Evolutionary conservation across 1,140 invertebrate genomes (phyloP).

Genomic region (Lerema accius): DNA sequence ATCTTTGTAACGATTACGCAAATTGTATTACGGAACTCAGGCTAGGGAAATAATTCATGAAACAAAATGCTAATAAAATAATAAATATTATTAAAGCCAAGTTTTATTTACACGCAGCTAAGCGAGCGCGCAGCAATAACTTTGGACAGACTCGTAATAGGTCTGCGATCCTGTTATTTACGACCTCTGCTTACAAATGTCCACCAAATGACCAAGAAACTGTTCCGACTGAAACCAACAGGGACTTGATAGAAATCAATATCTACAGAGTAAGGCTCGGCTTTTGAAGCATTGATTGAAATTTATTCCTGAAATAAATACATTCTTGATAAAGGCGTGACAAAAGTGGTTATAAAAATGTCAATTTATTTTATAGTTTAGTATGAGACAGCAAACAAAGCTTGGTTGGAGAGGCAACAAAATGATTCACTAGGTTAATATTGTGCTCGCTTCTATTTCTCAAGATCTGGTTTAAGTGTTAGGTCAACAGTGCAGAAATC

Average conservation of each 20-base stretch:
- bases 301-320: too few species aligned
- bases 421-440: conserved; percentile 18
- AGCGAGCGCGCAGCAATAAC: background rate
- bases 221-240: background rate
- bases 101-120: background rate
- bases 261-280: background rate
- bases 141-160: too few species aligned
- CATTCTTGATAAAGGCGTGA: background rate
- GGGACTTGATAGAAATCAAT: background rate
- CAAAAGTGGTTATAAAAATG: background rate
- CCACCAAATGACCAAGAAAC: background rate
- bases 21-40: too few species aligned
- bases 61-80: too few species aligned
- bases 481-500: conserved; percentile 30
- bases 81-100: too few species aligned
- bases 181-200: background rate
- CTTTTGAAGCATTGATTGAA: too few species aligned
- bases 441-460: conserved; percentile 27
- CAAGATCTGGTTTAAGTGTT: conserved; percentile 32
- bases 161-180: background rate
- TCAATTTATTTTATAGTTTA: background rate
- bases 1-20: too few species aligned
- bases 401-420: background rate
- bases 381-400: conserved; percentile 1
- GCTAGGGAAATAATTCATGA: too few species aligned